phyloP scores from a whole-genome alignment of 1,140 invertebrate genomes.

The Phymorhynchus buccinoides region DNA sequence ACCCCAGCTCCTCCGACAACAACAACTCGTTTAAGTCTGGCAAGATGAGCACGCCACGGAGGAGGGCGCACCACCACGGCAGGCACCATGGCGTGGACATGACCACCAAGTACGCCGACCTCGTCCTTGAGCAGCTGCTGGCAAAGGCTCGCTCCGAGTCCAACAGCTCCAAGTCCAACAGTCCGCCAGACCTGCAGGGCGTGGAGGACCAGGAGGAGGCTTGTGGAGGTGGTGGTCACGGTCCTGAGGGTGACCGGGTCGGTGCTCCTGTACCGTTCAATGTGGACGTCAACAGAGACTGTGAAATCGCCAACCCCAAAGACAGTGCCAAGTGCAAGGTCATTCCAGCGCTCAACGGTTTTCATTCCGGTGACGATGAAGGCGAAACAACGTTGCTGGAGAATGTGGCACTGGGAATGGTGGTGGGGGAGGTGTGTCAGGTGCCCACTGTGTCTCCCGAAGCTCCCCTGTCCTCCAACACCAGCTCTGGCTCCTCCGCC shows the following conservation, averaged over 20 bases:
- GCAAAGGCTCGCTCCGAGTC: constrained; percentile 45
- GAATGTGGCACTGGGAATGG: neutral
- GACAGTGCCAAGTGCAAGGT: constrained; percentile 20
- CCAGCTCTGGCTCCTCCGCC: neutral
- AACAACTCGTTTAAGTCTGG: neutral
- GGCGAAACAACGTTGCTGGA: neutral
- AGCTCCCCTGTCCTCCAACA: neutral
- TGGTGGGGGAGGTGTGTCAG: neutral
- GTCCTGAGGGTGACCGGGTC: neutral
- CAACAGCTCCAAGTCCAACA: constrained; percentile 37
- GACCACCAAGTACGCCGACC: constrained; percentile 41
- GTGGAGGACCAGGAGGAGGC: neutral
- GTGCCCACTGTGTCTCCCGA: neutral
- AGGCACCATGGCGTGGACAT: neutral
- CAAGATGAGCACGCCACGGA: constrained; percentile 20
- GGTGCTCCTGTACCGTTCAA: neutral
- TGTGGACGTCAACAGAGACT: constrained; percentile 12
- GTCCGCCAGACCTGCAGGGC: constrained; percentile 36
- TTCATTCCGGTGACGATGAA: neutral
- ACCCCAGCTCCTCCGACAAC: neutral
- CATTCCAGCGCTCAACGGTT: neutral
- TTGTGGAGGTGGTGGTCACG: neutral
- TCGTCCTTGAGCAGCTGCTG: constrained; percentile 46
- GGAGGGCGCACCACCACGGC: neutral
- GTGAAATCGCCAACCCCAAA: neutral